phyloP scores from a whole-genome alignment of 2,113 vertebrate genomes.

The Anser brachyrhynchus region DNA sequence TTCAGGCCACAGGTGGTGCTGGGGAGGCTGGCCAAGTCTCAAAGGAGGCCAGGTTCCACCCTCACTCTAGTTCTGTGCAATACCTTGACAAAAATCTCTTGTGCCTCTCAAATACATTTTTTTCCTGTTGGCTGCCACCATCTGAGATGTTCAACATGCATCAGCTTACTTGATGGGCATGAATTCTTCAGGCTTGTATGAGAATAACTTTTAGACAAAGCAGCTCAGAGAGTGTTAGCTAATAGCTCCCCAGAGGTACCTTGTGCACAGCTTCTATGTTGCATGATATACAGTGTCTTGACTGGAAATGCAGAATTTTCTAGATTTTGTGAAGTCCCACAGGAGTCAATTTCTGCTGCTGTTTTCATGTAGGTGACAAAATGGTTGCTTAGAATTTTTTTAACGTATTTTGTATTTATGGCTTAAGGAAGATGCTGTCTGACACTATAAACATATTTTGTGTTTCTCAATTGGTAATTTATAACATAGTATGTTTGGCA shows the following conservation, averaged over 20 bases:
- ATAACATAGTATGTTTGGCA: not conserved
- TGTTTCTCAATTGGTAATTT: conserved; percentile 43
- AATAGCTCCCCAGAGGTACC: not conserved
- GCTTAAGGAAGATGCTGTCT: not conserved
- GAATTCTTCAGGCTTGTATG: not conserved
- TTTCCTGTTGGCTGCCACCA: not conserved
- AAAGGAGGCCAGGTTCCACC: not conserved
- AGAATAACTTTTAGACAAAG: conserved; percentile 23
- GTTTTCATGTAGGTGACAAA: conserved; percentile 25
- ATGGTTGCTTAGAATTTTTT: conserved; percentile 29
- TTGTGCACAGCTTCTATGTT: not conserved
- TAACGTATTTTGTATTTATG: conserved; percentile 42
- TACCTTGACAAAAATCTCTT: not conserved
- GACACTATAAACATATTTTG: not conserved
- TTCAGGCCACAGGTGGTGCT: not conserved
- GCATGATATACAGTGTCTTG: not conserved
- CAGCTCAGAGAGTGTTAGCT: not conserved
- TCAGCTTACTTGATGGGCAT: not conserved
- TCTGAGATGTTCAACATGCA: not conserved
- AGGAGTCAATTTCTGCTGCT: conserved; percentile 38
- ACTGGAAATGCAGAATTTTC: not conserved
- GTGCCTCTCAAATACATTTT: not conserved
- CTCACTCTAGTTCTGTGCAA: not conserved
- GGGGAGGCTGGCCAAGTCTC: not conserved
- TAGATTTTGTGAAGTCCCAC: not conserved